Base-by-base conservation (phyloP, 2,113 vertebrate species). In the Xiphias gladius region DNA sequence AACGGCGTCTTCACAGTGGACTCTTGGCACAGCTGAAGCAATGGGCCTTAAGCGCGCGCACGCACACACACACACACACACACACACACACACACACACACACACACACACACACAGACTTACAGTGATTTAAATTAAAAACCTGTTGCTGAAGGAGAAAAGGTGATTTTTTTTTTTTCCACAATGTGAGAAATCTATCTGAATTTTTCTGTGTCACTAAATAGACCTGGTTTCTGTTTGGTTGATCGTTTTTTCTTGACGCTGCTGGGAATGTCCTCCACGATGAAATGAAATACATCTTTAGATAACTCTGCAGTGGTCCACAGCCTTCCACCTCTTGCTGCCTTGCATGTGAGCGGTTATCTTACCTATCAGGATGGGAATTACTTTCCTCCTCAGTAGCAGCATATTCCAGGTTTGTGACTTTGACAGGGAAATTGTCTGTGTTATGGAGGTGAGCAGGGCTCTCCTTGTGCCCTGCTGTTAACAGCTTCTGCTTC, bases 351-450 rank as follows among this genome's bases (percentile, higher is more conserved):
- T 64, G 55, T 30, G 24, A 67, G 35, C 1, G 26, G 48, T 20
- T 7, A 37, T 80, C 59, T 70, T 35, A 73, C 67, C 39, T 39
- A 68, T 80, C 48, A 75, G 59, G 69, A 28, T 35, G 62, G 20
- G 80, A 88, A 84, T 79, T 58, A 62, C 26, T 76, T 69, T 86
- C 76, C 61, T 79, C 67, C 66, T 76, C 65, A 58, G 64, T 48
- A 35, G 76, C 76, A 59, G 32, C 76, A 35, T 79, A 82, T 83
- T 70, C 65, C 76, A 88, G 77, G 35, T 78, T 69, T 76, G 79
- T 87, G 80, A 82, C 73, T 79, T 83, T 79, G 81, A 83, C 76
- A 46, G 54, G 72, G 62, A 76, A 85, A 88, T 71, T 64, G 83
- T 69, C 68, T 77, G 82, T 76, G 66, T 85, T 66, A 69, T 75